Conservation (phyloP, 2,888 invertebrate species). For the Drosophila gaucha region DNA sequence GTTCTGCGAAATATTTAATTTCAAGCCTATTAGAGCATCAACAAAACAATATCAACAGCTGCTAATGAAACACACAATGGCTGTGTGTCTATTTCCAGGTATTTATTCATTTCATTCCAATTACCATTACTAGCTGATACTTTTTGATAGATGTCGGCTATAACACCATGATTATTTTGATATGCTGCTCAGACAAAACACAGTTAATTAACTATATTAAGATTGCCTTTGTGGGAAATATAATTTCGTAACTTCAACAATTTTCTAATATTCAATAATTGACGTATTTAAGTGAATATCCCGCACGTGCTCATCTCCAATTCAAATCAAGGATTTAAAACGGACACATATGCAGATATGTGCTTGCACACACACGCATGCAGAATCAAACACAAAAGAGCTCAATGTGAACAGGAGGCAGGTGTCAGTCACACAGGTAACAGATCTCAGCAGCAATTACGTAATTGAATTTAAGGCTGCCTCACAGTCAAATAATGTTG, state of each 20-base stretch:
- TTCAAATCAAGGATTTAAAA: background rate
- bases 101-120: background rate
- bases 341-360: background rate
- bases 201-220: background rate
- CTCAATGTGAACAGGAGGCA: background rate
- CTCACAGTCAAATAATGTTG: background rate
- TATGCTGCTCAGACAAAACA: background rate
- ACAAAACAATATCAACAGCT: background rate
- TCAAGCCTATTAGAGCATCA: background rate
- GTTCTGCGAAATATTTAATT: conserved; percentile 4
- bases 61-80: background rate
- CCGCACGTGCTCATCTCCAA: background rate
- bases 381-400: background rate
- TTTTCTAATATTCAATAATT: no score
- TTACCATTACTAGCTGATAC: background rate
- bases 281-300: no score
- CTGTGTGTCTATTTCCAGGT: no score
- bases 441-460: conserved; percentile 39
- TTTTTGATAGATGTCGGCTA: background rate
- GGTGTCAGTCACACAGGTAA: conserved; percentile 4
- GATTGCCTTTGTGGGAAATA: no score
- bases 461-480: conserved; percentile 46
- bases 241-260: no score
- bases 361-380: background rate
- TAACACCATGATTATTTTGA: background rate